Conservation (phyloP, 2,888 invertebrate species). For the Mechanitis mazaeus region DNA sequence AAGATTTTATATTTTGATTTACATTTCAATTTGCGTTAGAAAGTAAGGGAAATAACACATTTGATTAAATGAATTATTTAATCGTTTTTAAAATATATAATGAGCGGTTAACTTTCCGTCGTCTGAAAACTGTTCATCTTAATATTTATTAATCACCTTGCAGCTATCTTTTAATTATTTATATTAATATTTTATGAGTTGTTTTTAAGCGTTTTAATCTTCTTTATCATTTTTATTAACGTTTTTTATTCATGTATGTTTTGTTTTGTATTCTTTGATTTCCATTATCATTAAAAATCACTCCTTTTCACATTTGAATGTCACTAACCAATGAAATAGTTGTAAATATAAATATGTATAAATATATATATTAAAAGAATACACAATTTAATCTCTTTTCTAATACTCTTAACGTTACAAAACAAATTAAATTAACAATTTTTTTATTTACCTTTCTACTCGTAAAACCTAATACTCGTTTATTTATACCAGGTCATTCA, state of each 20-base stretch:
- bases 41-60: not conserved
- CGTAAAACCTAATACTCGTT: slow-evolving; percentile 16
- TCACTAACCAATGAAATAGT: too few relatives aligned
- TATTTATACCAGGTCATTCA: slow-evolving; percentile 28
- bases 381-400: too few relatives aligned
- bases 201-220: not conserved
- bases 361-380: too few relatives aligned
- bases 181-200: not conserved
- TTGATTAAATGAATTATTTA: slow-evolving; percentile 6
- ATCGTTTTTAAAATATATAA: slow-evolving; percentile 1
- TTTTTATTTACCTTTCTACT: not conserved
- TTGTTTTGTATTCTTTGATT: too few relatives aligned
- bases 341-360: too few relatives aligned
- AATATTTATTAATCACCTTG: not conserved
- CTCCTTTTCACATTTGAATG: too few relatives aligned
- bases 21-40: slow-evolving; percentile 15
- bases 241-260: too few relatives aligned
- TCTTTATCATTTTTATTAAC: too few relatives aligned
- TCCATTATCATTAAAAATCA: too few relatives aligned
- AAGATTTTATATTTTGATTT: slow-evolving; percentile 16
- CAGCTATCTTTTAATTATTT: not conserved
- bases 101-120: not conserved
- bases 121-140: not conserved
- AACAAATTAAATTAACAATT: not conserved
- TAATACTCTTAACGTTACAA: too few relatives aligned